Conservation (phyloP, 2,797 vertebrate genomes). For the Poeciliopsis paucimaculata region DNA sequence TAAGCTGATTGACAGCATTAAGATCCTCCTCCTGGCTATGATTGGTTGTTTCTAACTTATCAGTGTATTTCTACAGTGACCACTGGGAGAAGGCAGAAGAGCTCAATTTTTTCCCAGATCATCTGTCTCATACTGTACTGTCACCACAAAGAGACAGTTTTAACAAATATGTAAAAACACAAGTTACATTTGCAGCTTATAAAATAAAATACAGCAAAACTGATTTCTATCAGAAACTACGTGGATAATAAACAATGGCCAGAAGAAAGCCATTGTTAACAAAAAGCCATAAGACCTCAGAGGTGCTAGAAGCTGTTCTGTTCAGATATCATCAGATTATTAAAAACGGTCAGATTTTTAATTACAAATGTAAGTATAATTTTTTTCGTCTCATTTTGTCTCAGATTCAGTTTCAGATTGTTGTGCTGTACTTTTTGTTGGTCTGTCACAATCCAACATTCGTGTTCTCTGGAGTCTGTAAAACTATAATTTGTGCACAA, state of each 20-base stretch:
- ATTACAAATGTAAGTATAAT: background rate
- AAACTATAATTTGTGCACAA: background rate
- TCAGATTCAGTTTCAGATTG: background rate
- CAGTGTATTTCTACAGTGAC: too few relatives aligned
- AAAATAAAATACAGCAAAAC: too few relatives aligned
- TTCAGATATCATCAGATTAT: background rate
- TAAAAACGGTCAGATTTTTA: background rate
- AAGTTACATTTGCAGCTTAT: too few relatives aligned
- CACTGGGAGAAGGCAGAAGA: too few relatives aligned
- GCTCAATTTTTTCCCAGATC: too few relatives aligned
- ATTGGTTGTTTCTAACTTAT: too few relatives aligned
- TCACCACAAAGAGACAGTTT: too few relatives aligned
- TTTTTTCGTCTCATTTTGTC: background rate
- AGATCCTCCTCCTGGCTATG: too few relatives aligned
- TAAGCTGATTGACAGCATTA: too few relatives aligned
- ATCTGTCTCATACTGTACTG: too few relatives aligned
- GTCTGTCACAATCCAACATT: background rate
- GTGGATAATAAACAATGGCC: background rate
- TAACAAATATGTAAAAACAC: too few relatives aligned
- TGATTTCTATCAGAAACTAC: too few relatives aligned
- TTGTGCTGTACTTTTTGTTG: background rate
- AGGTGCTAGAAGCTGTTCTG: background rate
- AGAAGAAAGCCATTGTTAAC: background rate
- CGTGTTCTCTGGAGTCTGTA: background rate
- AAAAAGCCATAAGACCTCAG: background rate